Evolutionary conservation across 2,888 invertebrate genomes (phyloP).

Genomic region (Uloborus plumipes): DNA sequence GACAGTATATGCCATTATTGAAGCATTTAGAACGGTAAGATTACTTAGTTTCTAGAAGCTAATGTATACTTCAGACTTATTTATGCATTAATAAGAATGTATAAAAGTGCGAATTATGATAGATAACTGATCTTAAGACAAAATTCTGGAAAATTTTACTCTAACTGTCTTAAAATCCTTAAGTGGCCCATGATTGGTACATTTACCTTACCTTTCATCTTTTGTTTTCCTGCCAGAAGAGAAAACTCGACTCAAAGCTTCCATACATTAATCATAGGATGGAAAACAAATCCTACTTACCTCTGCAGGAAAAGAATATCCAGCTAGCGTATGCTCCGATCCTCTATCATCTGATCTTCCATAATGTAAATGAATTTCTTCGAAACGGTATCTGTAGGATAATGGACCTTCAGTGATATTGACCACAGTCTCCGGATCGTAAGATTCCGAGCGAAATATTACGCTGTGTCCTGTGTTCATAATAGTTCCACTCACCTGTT

Average conservation of each 20-base stretch:
- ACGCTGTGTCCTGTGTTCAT: constrained; percentile 96
- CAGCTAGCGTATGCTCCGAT: constrained; percentile 96
- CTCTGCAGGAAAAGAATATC: constrained; percentile 97
- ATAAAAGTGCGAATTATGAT: too few species aligned
- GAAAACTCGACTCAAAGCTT: neutral
- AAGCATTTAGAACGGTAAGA: too few species aligned
- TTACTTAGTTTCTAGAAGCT: too few species aligned
- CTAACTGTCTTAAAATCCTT: too few species aligned
- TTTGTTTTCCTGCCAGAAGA: too few species aligned
- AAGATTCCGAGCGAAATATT: constrained; percentile 81
- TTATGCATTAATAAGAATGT: too few species aligned
- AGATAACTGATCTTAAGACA: too few species aligned
- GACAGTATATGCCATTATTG: too few species aligned
- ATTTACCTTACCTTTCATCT: neutral
- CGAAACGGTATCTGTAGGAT: constrained; percentile 94
- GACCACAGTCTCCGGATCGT: constrained; percentile 78
- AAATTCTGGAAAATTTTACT: too few species aligned
- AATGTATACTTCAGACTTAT: too few species aligned
- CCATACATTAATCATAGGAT: neutral
- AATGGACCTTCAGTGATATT: constrained; percentile 97
- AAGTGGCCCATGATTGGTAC: too few species aligned
- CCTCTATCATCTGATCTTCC: constrained; percentile 92
- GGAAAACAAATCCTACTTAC: constrained; percentile 75
- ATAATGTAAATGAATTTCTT: constrained; percentile 95
- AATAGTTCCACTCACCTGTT: constrained; percentile 88